Evolutionary conservation across 2,113 vertebrate genomes (phyloP).

Genomic region (Stomatorhinus ivindoensis): DNA sequence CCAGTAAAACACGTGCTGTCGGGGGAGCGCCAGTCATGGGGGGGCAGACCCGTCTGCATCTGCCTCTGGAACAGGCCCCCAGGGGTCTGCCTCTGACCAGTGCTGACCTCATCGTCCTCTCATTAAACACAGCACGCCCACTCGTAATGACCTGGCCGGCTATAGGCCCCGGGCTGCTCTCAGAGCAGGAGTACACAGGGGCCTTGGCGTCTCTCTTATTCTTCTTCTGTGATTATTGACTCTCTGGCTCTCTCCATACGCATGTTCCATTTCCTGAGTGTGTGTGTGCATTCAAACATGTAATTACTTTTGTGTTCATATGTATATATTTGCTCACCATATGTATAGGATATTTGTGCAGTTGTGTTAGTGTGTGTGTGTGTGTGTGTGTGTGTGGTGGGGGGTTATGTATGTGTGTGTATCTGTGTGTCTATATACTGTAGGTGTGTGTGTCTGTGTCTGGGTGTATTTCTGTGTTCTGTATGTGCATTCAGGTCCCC

Average conservation of each 20-base stretch:
- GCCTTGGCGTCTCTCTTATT: constrained; percentile 1
- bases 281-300: not conserved
- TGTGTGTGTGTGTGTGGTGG: not conserved
- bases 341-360: not conserved
- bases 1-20: not conserved
- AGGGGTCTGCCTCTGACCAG: not conserved
- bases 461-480: not conserved
- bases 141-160: not conserved
- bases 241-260: not conserved
- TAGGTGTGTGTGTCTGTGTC: not conserved
- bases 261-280: not conserved
- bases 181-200: not conserved
- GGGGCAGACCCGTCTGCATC: not conserved
- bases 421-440: not conserved
- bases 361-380: not conserved
- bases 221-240: not conserved
- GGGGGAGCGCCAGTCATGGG: not conserved
- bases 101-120: not conserved
- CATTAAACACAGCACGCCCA: constrained; percentile 7
- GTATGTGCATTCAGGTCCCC: too few species aligned
- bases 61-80: not conserved
- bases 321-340: not conserved
- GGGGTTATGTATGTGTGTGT: not conserved
- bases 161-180: not conserved
- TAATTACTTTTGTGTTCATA: not conserved